phyloP scores from a whole-genome alignment of 2,888 invertebrate species.

The Sminthurinus aureus region DNA sequence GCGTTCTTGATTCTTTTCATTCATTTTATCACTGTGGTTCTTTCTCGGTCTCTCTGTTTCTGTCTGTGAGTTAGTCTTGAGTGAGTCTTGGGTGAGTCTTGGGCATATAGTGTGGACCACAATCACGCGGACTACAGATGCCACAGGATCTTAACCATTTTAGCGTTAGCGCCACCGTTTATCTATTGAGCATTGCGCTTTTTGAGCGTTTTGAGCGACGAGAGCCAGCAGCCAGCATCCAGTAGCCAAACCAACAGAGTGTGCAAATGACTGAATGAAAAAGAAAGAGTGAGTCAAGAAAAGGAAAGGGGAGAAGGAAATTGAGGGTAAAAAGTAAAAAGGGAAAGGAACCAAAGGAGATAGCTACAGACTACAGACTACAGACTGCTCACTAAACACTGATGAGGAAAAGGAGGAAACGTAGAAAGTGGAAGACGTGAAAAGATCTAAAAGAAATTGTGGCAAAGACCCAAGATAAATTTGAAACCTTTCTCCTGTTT shows the following conservation, averaged over 20 bases:
- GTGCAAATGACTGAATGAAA: not conserved
- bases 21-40: too few species aligned
- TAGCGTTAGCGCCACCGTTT: too few species aligned
- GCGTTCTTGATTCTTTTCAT: too few species aligned
- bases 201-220: too few species aligned
- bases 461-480: slow-evolving; percentile 7
- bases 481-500: not conserved
- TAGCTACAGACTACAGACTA: not conserved
- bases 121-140: too few species aligned
- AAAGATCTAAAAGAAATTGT: not conserved
- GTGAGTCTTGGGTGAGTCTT: too few species aligned
- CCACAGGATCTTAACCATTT: too few species aligned
- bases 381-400: not conserved
- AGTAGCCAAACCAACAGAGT: not conserved
- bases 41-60: not conserved
- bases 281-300: not conserved
- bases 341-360: not conserved
- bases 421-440: not conserved
- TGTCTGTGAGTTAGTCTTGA: too few species aligned
- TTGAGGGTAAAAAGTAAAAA: not conserved
- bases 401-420: not conserved
- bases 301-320: slow-evolving; percentile 1
- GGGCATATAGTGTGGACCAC: not conserved
- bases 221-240: not conserved
- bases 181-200: too few species aligned